Evolutionary conservation across 2,797 vertebrate species (phyloP), one percentile per base, ranked within the genome.

Genomic region (Bucorvus abyssinicus): DNA sequence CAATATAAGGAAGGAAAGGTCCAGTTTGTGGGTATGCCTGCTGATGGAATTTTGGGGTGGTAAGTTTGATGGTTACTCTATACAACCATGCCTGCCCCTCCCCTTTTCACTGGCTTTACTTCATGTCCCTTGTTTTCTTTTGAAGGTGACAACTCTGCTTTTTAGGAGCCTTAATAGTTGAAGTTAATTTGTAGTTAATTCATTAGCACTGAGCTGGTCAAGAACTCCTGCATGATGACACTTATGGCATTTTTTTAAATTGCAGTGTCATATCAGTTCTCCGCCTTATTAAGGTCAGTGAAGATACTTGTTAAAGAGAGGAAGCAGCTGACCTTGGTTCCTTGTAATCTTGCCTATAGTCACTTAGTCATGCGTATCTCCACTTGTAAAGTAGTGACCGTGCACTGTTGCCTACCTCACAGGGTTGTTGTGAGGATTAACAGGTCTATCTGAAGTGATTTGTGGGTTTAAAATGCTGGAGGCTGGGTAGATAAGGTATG

Each of bases 11-110:
- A 95, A 96, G 95, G 95, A 95, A 95, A 90, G 92, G 92, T 96
- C 94, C 93, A 96, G 79, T 95, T 95, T 97, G 93, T 95, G 96
- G 95, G 92, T 96, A 96, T 96, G 94, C 93, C 95, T 97, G 90
- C 95, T 96, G 95, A 95, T 95, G 75, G 59, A 93, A 83, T 96
- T 93, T 82, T 96, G 96, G 96, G 95, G 95, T 94, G 95, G 94
- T 95, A 96, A 95, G 96, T 96, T 95, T 89, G 92, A 92, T 95
- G 95, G 96, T 95, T 96, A 94, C 89, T 95, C 95, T 94, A 12
- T 96, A 94, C 65, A 96, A 38, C 96, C 94, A 84, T 85, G 93
- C 89, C 87, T 96, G 94, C 91, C 93, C 95, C 94, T 93, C 70
- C 93, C 95, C 88, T 87, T 94, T 70, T 90, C 44, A 77, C 95